phyloP scores from a whole-genome alignment of 2,888 invertebrate genomes.

The Pherbina coryleti region DNA sequence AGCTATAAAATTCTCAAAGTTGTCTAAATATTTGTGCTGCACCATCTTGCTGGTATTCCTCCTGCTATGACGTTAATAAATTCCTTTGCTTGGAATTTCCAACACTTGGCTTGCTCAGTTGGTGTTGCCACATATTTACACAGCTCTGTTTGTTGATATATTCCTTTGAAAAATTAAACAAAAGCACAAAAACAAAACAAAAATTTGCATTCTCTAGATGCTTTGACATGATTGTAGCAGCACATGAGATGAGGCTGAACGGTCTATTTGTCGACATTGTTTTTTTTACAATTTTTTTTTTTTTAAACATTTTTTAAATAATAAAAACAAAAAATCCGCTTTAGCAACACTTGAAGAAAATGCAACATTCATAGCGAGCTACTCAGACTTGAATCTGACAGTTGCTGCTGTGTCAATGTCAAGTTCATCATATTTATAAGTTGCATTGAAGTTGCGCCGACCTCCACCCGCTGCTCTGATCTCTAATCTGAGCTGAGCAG shows the following conservation, averaged over 20 bases:
- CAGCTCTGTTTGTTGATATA: neutral
- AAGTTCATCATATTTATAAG: neutral
- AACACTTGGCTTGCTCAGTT: neutral
- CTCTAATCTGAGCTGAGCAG: too few relatives aligned
- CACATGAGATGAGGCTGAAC: neutral
- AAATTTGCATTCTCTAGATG: neutral
- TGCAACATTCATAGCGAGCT: too few relatives aligned
- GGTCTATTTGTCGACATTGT: neutral
- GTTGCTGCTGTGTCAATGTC: conserved; percentile 9
- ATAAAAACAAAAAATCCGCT: neutral
- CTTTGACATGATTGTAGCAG: too few relatives aligned
- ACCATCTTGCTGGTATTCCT: neutral
- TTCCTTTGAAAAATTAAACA: neutral
- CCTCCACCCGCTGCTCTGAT: too few relatives aligned
- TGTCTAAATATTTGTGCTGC: too few relatives aligned
- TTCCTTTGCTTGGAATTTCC: neutral
- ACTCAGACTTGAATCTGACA: neutral
- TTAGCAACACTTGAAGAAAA: neutral
- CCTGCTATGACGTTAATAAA: neutral
- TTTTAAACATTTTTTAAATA: neutral
- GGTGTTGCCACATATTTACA: neutral
- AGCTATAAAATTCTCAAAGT: too few relatives aligned
- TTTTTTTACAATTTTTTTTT: neutral
- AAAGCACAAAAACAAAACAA: neutral
- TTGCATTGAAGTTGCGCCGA: too few relatives aligned